phyloP scores from a whole-genome alignment of 2,113 vertebrate genomes.

The Phrynosoma blainvillii region DNA sequence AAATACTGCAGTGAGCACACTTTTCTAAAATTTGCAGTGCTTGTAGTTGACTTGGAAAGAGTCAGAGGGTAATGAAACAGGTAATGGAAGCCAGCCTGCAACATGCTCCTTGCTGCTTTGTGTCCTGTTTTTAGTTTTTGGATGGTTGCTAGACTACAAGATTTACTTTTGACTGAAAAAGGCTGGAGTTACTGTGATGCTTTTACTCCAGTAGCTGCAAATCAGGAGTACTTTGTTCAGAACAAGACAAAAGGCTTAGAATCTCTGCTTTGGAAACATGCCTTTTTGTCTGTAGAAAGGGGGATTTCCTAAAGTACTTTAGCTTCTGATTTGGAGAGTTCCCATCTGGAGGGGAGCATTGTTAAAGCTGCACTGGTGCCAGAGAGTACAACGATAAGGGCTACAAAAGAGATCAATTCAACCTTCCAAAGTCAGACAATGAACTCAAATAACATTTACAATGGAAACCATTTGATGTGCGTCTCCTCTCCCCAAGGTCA shows the following conservation, averaged over 20 bases:
- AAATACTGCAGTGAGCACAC: background rate
- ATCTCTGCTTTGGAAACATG: background rate
- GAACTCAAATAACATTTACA: slow-evolving; percentile 9
- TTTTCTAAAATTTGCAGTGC: background rate
- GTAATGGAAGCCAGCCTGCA: rapidly evolving
- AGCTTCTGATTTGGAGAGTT: background rate
- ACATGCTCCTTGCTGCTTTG: rapidly evolving
- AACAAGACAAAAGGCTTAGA: background rate
- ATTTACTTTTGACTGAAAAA: background rate
- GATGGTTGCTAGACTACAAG: rapidly evolving
- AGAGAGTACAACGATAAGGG: background rate
- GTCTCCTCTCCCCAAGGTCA: rapidly evolving
- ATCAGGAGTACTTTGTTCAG: background rate
- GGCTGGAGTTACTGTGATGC: background rate
- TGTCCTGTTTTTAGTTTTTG: background rate
- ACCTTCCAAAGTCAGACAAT: background rate
- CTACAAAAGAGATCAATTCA: rapidly evolving
- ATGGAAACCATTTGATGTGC: background rate
- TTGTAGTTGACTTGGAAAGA: rapidly evolving
- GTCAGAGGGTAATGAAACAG: background rate
- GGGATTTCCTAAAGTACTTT: background rate
- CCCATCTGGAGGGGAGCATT: slow-evolving; percentile 22
- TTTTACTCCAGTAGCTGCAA: background rate
- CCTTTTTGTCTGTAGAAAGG: background rate
- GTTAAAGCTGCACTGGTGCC: background rate